Evolutionary conservation across 1,140 invertebrate species (phyloP).

Genomic region (Pantala flavescens): DNA sequence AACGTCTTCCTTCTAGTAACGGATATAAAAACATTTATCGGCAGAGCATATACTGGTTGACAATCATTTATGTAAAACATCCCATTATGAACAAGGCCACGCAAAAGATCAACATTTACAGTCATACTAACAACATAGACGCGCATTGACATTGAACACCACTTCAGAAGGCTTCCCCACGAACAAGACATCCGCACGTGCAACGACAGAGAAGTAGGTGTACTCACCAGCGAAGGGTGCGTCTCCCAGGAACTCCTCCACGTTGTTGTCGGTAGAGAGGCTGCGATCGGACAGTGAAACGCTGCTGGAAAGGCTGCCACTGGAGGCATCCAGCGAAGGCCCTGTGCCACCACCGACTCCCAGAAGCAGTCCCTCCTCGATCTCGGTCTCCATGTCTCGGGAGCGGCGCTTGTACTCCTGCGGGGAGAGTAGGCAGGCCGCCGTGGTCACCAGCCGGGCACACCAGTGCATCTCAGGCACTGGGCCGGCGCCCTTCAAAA

Average conservation of each 20-base stretch:
- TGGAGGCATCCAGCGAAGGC: conserved; percentile 34
- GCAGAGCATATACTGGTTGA: too few species aligned
- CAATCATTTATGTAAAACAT: too few species aligned
- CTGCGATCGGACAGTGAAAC: conserved; percentile 63
- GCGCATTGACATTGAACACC: too few species aligned
- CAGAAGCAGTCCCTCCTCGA: conserved; percentile 50
- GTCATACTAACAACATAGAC: too few species aligned
- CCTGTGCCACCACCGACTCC: conserved; percentile 40
- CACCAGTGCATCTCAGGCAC: background rate
- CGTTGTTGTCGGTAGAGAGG: conserved; percentile 66
- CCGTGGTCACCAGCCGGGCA: background rate
- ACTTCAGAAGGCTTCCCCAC: too few species aligned
- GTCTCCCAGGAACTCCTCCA: conserved; percentile 76
- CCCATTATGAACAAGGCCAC: too few species aligned
- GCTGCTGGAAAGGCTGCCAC: conserved; percentile 49
- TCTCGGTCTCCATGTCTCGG: conserved; percentile 67
- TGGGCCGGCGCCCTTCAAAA: background rate
- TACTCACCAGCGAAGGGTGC: conserved; percentile 74
- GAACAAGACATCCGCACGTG: too few species aligned
- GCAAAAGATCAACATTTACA: too few species aligned
- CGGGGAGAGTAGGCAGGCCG: conserved; percentile 8
- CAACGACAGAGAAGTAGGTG: background rate
- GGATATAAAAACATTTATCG: too few species aligned
- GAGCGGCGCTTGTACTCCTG: conserved; percentile 70
- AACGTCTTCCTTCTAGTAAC: too few species aligned